Percentiles rank a stretch among this genome's conserved stretches.
Evolutionary conservation across 2,113 vertebrate genomes (phyloP).

Genomic region (Mormyrus lacerda): DNA sequence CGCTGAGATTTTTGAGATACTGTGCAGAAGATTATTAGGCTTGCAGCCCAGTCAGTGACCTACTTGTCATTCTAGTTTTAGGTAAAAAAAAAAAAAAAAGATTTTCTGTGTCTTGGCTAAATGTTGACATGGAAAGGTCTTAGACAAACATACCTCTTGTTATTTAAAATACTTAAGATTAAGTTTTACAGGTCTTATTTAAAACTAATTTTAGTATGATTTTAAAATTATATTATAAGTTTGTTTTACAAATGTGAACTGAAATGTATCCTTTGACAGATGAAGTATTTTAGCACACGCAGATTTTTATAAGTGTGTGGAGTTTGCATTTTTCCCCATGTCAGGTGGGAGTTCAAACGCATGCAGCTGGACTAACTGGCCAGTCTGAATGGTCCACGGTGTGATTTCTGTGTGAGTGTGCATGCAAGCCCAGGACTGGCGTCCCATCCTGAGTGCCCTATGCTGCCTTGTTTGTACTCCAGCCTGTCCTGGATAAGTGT

Average conservation of each 20-base stretch:
- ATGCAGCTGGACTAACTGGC: not conserved
- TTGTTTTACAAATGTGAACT: not conserved
- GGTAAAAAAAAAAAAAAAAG: slow-evolving; percentile 28
- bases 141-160: slow-evolving; percentile 31
- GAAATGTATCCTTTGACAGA: not conserved
- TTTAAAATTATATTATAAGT: not conserved
- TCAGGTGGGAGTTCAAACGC: not conserved
- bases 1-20: slow-evolving; percentile 76
- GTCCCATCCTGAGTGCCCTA: not conserved
- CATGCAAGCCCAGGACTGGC: not conserved
- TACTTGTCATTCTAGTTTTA: slow-evolving; percentile 21
- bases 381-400: not conserved
- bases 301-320: not conserved
- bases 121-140: slow-evolving; percentile 25
- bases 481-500: not conserved
- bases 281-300: not conserved
- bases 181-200: not conserved
- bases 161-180: slow-evolving; percentile 6
- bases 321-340: not conserved
- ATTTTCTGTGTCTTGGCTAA: slow-evolving; percentile 23
- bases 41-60: slow-evolving; percentile 64
- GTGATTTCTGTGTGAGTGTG: not conserved
- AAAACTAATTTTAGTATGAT: not conserved
- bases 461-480: not conserved
- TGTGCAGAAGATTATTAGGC: slow-evolving; percentile 66